Evolutionary conservation across 2,888 invertebrate species (phyloP), one percentile per base, ranked within the genome.

Genomic region (Drosophila anomalata): DNA sequence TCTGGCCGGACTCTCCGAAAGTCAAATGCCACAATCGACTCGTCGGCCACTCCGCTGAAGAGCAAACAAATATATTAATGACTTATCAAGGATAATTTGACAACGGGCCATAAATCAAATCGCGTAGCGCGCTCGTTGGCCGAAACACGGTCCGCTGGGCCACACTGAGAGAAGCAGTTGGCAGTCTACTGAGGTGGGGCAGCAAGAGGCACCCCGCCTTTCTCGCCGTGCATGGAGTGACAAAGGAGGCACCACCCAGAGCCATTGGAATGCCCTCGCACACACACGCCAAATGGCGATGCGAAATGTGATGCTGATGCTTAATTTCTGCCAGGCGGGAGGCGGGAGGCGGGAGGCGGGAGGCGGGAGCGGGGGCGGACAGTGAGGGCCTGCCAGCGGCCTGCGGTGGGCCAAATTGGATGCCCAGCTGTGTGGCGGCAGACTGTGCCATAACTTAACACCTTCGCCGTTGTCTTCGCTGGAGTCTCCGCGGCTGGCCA

Each of bases 31-130:
- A 73, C 50, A 31, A 54, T 41, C 58, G 79, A 78, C 36, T 33
- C 17, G 17, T 17, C 17, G 17, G 17, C 31, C 31, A 36, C 48
- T 44, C 56, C 24, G 22, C 51, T 20, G 51, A 54, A 68, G 68
- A 73, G 75, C 80, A 82, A 76, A 82, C 87, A 79, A 82, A 84
- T 77, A 90, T 90, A 91, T 91, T 90, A 91, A 91, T 91, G 91
- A 91, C 91, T 90, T 91, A 90, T 91, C 91, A 91, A 90, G 91
- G 90, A 90, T 91, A 91, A 90, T 91, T 90, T 90, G 91, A 91
- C 90, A 91, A 87, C 86, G 82, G 79, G 88, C 89, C 80, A 91
- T 91, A 91, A 91, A 91, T 91, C 91, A 91, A 90, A 88, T 76
- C 44, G 71, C 61, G 70, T 74, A 70, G 56, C 60, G 22, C 54